Percentiles rank a stretch among this genome's conserved stretches.
Conservation (phyloP, 2,797 vertebrate genomes). For the Rachycentron canadum region DNA sequence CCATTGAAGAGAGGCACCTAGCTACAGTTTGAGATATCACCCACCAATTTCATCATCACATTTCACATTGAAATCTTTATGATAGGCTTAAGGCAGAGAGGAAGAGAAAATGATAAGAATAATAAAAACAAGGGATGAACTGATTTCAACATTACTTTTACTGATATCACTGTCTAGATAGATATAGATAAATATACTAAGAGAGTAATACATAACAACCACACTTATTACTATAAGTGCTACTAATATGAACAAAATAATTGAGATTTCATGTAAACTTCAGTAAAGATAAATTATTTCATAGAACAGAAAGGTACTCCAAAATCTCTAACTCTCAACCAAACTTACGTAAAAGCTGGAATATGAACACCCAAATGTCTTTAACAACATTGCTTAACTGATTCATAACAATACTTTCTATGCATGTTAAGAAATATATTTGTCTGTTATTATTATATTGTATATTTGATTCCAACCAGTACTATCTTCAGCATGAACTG, state of each 20-base stretch:
- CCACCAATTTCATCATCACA: constrained; percentile 4
- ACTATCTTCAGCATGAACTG: too few relatives aligned
- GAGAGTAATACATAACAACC: constrained; percentile 8
- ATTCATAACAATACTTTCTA: constrained; percentile 51
- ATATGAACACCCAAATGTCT: constrained; percentile 20
- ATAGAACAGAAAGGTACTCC: constrained; percentile 13
- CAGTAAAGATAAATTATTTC: constrained; percentile 15
- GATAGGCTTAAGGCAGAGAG: neutral
- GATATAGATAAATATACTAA: constrained; percentile 10
- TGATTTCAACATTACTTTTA: constrained; percentile 46
- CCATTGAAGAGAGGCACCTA: constrained; percentile 60
- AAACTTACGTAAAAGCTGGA: neutral
- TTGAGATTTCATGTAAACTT: constrained; percentile 13
- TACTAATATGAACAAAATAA: constrained; percentile 32
- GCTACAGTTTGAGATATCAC: constrained; percentile 22
- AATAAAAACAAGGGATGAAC: constrained; percentile 23
- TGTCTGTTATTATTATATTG: neutral
- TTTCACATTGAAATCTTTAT: constrained; percentile 7
- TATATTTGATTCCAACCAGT: constrained; percentile 1
- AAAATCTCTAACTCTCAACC: neutral
- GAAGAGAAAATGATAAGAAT: neutral
- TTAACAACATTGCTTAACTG: constrained; percentile 4
- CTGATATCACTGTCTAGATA: constrained; percentile 16
- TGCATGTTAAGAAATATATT: constrained; percentile 42
- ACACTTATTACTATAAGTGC: too few relatives aligned